These are phyloP conservation scores for Drosophila equinoxialis DNA, from an alignment of 1,140 invertebrate genomes.

Conservation along the genomic window DNA sequence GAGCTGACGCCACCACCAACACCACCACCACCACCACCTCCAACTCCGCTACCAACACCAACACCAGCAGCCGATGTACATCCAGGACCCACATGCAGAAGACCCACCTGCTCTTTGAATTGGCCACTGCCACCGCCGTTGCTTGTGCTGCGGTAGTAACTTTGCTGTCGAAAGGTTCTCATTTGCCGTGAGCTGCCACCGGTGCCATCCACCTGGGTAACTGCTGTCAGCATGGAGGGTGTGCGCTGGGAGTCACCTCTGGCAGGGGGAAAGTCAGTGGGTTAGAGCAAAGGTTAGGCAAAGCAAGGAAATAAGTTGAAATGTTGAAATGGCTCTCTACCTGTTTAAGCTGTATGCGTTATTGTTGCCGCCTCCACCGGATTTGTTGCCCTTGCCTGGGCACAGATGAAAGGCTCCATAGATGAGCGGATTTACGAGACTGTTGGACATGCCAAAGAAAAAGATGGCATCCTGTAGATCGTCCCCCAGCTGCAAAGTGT, in stretches of 20 bases:
- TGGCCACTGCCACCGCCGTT: conserved; percentile 43
- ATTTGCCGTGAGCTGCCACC: conserved; percentile 64
- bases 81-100: conserved; percentile 58
- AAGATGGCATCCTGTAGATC: conserved; percentile 88
- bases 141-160: conserved; percentile 73
- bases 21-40: too few species aligned
- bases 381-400: conserved; percentile 78
- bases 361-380: conserved; percentile 63
- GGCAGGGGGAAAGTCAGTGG: conserved; percentile 10
- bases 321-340: conserved; percentile 27
- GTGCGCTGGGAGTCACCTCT: conserved; percentile 81
- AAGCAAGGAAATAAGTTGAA: background rate
- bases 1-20: conserved; percentile 3
- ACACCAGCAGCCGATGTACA: conserved; percentile 2
- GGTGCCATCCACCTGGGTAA: conserved; percentile 75
- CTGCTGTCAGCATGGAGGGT: conserved; percentile 76
- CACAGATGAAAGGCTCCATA: conserved; percentile 94
- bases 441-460: conserved; percentile 94
- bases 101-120: conserved; percentile 71
- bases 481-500: conserved; percentile 84
- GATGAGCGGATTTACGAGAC: conserved; percentile 93
- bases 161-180: conserved; percentile 73
- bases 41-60: too few species aligned
- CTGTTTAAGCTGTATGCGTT: conserved; percentile 78
- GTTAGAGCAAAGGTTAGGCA: background rate